phyloP scores from a whole-genome alignment of 2,797 vertebrate species.

The Sebastolobus alascanus region DNA sequence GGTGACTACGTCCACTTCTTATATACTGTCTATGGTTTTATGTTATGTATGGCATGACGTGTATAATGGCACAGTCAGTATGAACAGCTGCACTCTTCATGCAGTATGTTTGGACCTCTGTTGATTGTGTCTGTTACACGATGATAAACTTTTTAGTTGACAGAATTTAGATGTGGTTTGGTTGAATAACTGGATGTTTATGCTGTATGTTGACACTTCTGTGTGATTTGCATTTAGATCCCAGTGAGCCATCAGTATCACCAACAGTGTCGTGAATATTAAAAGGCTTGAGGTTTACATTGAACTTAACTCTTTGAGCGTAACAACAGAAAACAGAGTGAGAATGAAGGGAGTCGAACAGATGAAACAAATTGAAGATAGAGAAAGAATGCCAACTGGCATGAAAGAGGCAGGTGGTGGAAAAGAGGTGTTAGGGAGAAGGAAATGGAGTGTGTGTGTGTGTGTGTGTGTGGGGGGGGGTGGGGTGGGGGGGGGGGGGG shows the following conservation, averaged over 20 bases:
- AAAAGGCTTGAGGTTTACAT: background rate
- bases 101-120: background rate
- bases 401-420: background rate
- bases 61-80: background rate
- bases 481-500: fast-evolving
- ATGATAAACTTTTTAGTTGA: background rate
- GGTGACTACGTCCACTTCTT: no score
- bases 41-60: background rate
- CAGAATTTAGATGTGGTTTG: background rate
- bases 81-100: background rate
- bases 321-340: background rate
- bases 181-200: background rate
- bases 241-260: background rate
- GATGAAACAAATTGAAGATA: background rate
- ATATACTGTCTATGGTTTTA: no score
- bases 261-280: background rate
- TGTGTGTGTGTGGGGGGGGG: fast-evolving
- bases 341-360: background rate
- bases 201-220: background rate
- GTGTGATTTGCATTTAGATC: background rate
- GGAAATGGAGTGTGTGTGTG: background rate
- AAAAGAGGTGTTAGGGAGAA: background rate
- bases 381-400: background rate
- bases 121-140: background rate
- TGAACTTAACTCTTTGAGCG: background rate